Percentiles rank a stretch among this genome's conserved stretches.
Evolutionary conservation across 2,113 vertebrate genomes (phyloP).

Genomic region (Platichthys flesus): DNA sequence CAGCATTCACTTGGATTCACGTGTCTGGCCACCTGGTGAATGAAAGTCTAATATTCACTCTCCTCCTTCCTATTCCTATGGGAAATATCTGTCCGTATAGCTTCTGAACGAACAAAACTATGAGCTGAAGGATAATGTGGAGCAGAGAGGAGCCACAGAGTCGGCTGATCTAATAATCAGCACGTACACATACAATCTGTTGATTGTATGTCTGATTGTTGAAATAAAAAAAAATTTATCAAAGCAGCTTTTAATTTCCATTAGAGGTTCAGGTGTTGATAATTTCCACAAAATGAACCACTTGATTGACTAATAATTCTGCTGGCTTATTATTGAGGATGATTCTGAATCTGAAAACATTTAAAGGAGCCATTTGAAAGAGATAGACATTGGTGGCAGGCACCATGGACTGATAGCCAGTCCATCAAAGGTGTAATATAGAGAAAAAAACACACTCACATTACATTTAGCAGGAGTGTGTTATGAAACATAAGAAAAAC

Average conservation of each 20-base stretch:
- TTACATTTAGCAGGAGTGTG: neutral
- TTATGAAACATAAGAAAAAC: neutral
- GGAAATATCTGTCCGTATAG: neutral
- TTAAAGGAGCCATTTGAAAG: neutral
- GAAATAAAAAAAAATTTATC: neutral
- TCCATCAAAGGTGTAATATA: too few species aligned
- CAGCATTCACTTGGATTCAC: neutral
- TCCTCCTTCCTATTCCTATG: too few species aligned
- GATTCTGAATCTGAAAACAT: neutral
- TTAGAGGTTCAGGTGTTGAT: neutral
- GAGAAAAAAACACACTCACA: too few species aligned
- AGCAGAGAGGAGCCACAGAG: neutral
- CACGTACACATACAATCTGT: neutral
- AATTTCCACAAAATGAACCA: neutral
- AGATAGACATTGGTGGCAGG: neutral
- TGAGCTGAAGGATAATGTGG: neutral
- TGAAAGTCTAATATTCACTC: neutral
- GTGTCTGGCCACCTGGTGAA: neutral
- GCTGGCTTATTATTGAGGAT: neutral
- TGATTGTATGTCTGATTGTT: neutral
- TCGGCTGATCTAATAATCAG: neutral
- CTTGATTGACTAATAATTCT: neutral
- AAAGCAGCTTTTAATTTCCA: neutral
- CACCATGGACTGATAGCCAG: too few species aligned
- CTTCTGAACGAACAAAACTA: neutral